Base-by-base conservation (phyloP, 2,113 vertebrate genomes). In the Mormoops blainvillei region DNA sequence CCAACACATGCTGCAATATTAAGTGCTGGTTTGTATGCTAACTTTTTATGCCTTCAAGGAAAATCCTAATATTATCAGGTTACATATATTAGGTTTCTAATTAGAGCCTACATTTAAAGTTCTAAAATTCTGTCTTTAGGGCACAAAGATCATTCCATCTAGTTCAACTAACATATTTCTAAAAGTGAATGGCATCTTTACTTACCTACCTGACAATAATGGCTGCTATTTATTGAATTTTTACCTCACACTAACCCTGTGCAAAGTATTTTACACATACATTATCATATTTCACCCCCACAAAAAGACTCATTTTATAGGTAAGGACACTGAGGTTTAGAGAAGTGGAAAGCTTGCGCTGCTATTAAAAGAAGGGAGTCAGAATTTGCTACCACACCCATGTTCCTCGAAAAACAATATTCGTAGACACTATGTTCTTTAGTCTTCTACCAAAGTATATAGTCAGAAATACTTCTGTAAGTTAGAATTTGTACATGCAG, bases 131-230 rank as follows among this genome's bases (percentile, higher is more conserved):
- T 93, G 54, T 92, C 81, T 97, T 90, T 56, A 94, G 95, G 97
- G 97, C 67, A 13, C 24, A 77, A 95, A 90, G 28, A 88, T 87
- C 96, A 77, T 86, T 94, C 54, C 52, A 80, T 94, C 87, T 92
- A 94, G 85, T 96, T 98, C 85, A 86, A 78, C 36, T 95, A 93
- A 96, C 80, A 81, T 58, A 82, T 38, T 97, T 93, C 87, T 97
- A 88, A 80, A 93, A 94, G 36, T 81, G 48, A 97, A 85, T 43
- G 36, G 22, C 41, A 92, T 48, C 33, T 48, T 89, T 43, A 82
- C 10, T 61, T 94, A 89, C 4, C 80, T 76, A 86, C 45, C 77
- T 56, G 50, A 87, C 68, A 89, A 38, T 87, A 96, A 92, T 0
- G 94, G 80, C 52, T 85, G 67, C 20, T 67, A 82, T 41, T 87